phyloP scores from a whole-genome alignment of 2,113 vertebrate genomes.

The Redunca redunca region DNA sequence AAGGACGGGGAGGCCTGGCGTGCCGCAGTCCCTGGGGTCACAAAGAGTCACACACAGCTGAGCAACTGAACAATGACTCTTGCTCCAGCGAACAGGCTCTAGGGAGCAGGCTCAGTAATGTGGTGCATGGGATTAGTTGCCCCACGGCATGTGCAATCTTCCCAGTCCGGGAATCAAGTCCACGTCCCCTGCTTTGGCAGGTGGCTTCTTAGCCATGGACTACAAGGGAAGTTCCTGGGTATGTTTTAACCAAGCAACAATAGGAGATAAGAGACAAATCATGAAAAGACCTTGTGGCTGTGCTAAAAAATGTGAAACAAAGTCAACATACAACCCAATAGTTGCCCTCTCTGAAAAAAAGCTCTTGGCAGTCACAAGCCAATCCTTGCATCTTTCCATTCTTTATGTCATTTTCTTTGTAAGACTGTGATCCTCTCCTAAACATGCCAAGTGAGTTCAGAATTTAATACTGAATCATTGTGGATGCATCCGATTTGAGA shows the following conservation, averaged over 20 bases:
- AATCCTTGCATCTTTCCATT: not conserved
- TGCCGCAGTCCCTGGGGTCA: not conserved
- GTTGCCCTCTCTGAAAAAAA: not conserved
- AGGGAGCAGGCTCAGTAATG: not conserved
- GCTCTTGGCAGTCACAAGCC: not conserved
- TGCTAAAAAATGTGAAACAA: not conserved
- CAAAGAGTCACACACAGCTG: not conserved
- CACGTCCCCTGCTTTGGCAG: not conserved
- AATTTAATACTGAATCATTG: not conserved
- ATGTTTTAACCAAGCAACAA: not conserved
- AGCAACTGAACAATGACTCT: not conserved
- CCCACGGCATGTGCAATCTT: not conserved
- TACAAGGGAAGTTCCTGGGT: not conserved
- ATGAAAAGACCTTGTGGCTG: not conserved
- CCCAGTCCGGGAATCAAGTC: not conserved
- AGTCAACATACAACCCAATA: not conserved
- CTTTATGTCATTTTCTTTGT: not conserved
- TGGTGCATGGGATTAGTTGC: not conserved
- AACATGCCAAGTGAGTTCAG: not conserved
- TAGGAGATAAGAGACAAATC: not conserved
- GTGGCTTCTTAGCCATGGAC: not conserved
- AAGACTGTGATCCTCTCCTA: not conserved
- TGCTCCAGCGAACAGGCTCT: not conserved
- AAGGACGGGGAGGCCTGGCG: rapidly evolving
- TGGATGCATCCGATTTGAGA: not conserved